A percentile compares a stretch with the other conserved stretches of the same genome.
phyloP scores from a whole-genome alignment of 2,888 invertebrate genomes.

The Eledone cirrhosa region DNA sequence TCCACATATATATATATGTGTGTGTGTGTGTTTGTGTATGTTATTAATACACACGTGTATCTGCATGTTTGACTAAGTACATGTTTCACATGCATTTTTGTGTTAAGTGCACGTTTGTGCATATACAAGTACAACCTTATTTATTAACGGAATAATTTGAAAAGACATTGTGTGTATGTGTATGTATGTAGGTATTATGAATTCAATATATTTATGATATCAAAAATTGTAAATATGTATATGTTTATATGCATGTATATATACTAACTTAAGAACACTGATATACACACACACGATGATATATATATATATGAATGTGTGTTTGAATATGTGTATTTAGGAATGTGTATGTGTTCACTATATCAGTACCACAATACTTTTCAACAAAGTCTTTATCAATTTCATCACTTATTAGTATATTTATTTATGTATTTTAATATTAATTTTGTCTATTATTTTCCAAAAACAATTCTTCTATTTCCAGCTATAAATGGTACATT shows the following conservation, averaged over 20 bases:
- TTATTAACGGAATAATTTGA: too few relatives aligned
- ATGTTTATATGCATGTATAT: not conserved
- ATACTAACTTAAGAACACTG: not conserved
- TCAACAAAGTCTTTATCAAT: not conserved
- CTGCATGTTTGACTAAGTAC: too few relatives aligned
- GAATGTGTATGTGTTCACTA: not conserved
- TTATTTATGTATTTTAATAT: too few relatives aligned
- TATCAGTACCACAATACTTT: not conserved
- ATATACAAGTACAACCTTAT: too few relatives aligned
- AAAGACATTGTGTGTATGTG: too few relatives aligned
- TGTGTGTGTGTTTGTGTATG: too few relatives aligned
- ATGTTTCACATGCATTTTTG: too few relatives aligned
- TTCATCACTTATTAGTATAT: too few relatives aligned
- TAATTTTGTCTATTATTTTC: too few relatives aligned
- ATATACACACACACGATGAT: not conserved
- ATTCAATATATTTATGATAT: not conserved
- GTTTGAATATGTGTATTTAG: not conserved
- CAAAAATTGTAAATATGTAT: not conserved
- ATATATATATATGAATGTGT: not conserved
- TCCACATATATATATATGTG: too few relatives aligned
- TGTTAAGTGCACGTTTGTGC: too few relatives aligned
- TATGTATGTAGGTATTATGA: not conserved
- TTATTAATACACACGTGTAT: too few relatives aligned
- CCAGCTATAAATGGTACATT: constrained; percentile 58
- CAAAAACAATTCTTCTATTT: constrained; percentile 19